These are phyloP conservation scores for Sphaerophoria taeniata DNA, from an alignment of 2,888 invertebrate genomes.

Conservation along the genomic window DNA sequence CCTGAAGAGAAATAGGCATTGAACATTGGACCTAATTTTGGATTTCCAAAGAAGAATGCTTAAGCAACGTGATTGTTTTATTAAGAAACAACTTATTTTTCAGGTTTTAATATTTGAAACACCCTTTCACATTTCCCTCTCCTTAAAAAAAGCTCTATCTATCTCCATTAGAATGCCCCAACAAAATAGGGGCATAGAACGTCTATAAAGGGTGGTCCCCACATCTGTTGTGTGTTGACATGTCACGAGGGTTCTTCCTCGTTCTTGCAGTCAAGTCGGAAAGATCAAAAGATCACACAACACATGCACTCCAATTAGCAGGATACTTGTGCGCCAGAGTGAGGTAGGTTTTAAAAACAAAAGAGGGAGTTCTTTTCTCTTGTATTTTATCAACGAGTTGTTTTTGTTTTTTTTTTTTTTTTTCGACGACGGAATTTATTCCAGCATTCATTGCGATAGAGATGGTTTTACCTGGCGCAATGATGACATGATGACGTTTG, in stretches of 20 bases:
- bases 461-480: not conserved
- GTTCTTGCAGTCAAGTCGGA: constrained; percentile 16
- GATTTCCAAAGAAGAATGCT: not conserved
- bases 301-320: constrained; percentile 72
- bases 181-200: constrained; percentile 48
- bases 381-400: not conserved
- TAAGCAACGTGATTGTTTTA: not conserved
- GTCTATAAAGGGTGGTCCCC: constrained; percentile 19
- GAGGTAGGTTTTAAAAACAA: constrained; percentile 7
- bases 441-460: not conserved
- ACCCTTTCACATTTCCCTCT: not conserved
- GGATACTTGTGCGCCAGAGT: constrained; percentile 36
- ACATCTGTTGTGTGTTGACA: constrained; percentile 37
- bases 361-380: constrained; percentile 2
- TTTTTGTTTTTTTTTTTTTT: constrained; percentile 14
- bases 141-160: too few relatives aligned
- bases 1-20: too few relatives aligned
- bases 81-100: not conserved
- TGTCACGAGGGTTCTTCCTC: constrained; percentile 60
- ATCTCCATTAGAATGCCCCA: not conserved
- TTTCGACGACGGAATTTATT: constrained; percentile 24
- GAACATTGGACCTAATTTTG: not conserved
- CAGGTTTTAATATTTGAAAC: not conserved
- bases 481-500: constrained; percentile 5
- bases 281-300: constrained; percentile 64